phyloP scores from a whole-genome alignment of 2,113 vertebrate species.

The Laticauda colubrina region DNA sequence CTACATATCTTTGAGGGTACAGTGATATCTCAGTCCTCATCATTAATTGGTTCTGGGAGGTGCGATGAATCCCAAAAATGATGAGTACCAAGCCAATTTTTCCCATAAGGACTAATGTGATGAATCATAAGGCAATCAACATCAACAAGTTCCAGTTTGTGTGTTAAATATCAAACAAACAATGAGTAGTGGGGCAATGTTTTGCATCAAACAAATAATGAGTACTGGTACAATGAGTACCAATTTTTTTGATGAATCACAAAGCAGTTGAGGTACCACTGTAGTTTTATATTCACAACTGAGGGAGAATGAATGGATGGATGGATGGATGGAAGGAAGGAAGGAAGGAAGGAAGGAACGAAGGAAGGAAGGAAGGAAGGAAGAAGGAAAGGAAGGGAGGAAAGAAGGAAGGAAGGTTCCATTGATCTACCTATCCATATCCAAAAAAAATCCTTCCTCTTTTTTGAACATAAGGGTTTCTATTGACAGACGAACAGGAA shows the following conservation, averaged over 20 bases:
- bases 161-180: not conserved
- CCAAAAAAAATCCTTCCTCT: slow-evolving; percentile 18
- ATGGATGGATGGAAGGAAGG: too few relatives aligned
- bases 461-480: slow-evolving; percentile 41
- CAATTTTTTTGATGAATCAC: not conserved
- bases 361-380: not conserved
- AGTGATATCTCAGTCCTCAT: not conserved
- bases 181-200: not conserved
- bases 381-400: too few relatives aligned
- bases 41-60: not conserved
- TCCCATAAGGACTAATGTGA: not conserved
- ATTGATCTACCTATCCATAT: slow-evolving; percentile 35
- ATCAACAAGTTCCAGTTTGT: not conserved
- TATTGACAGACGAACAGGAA: slow-evolving; percentile 18
- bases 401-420: not conserved
- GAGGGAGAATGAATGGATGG: not conserved
- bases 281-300: not conserved
- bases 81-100: not conserved
- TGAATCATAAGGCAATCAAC: not conserved
- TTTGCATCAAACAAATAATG: not conserved
- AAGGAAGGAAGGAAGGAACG: not conserved
- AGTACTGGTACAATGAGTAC: not conserved
- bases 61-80: not conserved
- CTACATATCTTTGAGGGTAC: not conserved
- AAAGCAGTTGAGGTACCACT: not conserved